Percentiles rank a stretch among this genome's conserved stretches.
Conservation (phyloP, 1,140 invertebrate species). For the Octopus bimaculoides region DNA sequence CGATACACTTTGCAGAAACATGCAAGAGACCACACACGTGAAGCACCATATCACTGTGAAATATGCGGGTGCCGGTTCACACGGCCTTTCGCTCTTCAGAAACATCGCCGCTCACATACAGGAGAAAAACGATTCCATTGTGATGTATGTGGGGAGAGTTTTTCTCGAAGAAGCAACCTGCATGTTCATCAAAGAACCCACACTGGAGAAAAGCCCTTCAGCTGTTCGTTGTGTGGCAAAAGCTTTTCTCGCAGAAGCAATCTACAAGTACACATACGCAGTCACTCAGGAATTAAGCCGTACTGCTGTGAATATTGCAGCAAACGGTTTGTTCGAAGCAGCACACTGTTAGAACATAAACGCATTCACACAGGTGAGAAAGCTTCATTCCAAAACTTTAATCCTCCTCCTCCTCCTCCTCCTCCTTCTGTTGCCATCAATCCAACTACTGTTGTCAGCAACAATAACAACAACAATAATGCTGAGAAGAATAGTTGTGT, state of each 20-base stretch:
- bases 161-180: constrained; percentile 27
- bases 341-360: constrained; percentile 14
- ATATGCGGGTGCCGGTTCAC: constrained; percentile 68
- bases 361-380: too few species aligned
- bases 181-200: constrained; percentile 26
- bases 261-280: constrained; percentile 28
- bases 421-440: too few species aligned
- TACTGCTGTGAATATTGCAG: constrained; percentile 42
- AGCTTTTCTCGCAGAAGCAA: constrained; percentile 23
- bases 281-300: constrained; percentile 45
- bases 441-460: too few species aligned
- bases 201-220: constrained; percentile 28
- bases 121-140: constrained; percentile 24
- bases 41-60: constrained; percentile 14
- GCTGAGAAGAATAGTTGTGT: too few species aligned
- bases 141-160: constrained; percentile 26
- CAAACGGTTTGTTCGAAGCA: constrained; percentile 30
- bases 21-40: constrained; percentile 1
- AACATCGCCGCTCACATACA: constrained; percentile 24
- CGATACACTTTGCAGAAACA: constrained; percentile 14
- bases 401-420: too few species aligned
- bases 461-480: too few species aligned
- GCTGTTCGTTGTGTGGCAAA: constrained; percentile 23
- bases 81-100: constrained; percentile 9
- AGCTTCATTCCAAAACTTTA: too few species aligned